Base-by-base conservation (phyloP, 2,888 invertebrate genomes). In the Ectemnius lituratus region DNA sequence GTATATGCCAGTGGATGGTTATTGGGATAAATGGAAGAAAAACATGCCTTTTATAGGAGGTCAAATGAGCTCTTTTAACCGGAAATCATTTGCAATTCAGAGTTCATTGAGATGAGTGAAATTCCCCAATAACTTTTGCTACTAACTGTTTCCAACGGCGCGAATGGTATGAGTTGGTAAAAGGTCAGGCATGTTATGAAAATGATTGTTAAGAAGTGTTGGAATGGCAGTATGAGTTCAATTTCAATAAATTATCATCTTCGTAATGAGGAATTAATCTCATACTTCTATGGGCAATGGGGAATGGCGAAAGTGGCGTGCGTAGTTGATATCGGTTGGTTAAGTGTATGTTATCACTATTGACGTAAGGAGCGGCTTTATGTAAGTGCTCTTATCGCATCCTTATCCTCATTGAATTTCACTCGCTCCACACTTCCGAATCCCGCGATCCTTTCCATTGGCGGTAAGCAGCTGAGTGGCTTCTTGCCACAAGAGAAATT, bases 361-460 rank as follows among this genome's bases (percentile, higher is more conserved):
- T 69, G 62, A 69, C 68, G 68, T 63, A 69, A 69, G 68, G 62
- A 13, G 58, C 68, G 62, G 59, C 57, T 69, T 69, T 62, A 69
- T 37, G 62, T 62, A 62, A 63, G 62, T 49, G 47, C 46, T 37
- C 58, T 69, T 69, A 69, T 69, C 68, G 27, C 62, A 58, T 57
- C 45, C 57, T 23, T 62, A 62, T 69, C 62, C 67, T 62, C 67
- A 11, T 62, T n/a, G 64, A 64, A 64, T 64, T 64, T 56, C 28
- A 64, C 47, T 3, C 58, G 58, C 47, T 66, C n/a, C 28, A 47
- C 46, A 18, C 27, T 8, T 52, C 52, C n/a, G 49, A 8, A 27
- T 27, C 18, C 56, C 4, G 8, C 58, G 57, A 64, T 64, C 57
- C 64, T 64, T 56, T 52, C 37, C 16, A 18, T 37, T n/a, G 16